Evolutionary conservation across 2,113 vertebrate genomes (phyloP).

Genomic region (Talpa occidentalis): DNA sequence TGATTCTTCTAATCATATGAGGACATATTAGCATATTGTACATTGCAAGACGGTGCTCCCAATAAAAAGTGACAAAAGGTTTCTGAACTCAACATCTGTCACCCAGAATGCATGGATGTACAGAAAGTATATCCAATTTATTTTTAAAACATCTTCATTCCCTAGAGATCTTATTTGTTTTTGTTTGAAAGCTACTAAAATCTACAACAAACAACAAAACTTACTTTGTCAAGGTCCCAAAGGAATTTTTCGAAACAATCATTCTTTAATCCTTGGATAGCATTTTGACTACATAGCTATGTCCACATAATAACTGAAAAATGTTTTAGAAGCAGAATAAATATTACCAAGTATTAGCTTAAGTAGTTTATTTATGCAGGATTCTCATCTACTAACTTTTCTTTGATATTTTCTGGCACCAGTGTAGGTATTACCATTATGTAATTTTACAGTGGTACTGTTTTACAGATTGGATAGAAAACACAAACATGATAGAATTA

Average conservation of each 20-base stretch:
- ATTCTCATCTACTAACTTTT: not conserved
- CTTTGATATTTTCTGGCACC: not conserved
- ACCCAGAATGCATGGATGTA: slow-evolving; percentile 19
- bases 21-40: slow-evolving; percentile 63
- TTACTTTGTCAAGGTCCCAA: slow-evolving; percentile 1
- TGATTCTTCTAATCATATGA: slow-evolving; percentile 26
- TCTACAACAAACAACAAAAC: not conserved
- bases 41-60: slow-evolving; percentile 54
- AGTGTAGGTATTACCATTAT: not conserved
- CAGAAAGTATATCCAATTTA: slow-evolving; percentile 35
- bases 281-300: not conserved
- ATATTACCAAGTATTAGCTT: not conserved
- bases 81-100: slow-evolving; percentile 63
- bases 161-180: slow-evolving; percentile 21
- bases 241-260: not conserved
- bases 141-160: slow-evolving; percentile 55
- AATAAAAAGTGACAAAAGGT: slow-evolving; percentile 65
- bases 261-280: not conserved
- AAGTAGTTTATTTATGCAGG: not conserved
- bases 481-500: not conserved
- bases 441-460: not conserved
- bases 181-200: slow-evolving; percentile 20
- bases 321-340: not conserved
- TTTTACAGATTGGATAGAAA: slow-evolving; percentile 6
- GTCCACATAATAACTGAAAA: not conserved